A percentile compares a stretch with the other conserved stretches of the same genome.
Conservation (phyloP, 35 echinoderm and acorn worm species). For the Acanthaster planci region DNA sequence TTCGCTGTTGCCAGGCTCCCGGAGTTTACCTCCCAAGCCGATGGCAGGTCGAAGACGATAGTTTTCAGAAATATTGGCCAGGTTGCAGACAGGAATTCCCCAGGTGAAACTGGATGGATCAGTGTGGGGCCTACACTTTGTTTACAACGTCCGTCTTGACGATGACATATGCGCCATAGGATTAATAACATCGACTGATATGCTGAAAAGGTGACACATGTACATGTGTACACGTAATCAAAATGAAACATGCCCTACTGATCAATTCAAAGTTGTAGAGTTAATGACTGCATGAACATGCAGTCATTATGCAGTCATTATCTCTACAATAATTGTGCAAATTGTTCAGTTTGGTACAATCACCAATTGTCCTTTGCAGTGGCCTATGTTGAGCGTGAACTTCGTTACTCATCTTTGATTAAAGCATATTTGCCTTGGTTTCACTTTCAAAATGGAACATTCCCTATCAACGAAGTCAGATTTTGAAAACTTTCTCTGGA, state of each 20-base stretch:
- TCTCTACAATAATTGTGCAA: too few species aligned
- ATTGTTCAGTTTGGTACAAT: too few species aligned
- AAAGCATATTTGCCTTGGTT: too few species aligned
- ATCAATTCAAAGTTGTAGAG: not conserved
- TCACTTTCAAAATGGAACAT: too few species aligned
- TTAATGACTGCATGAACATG: not conserved
- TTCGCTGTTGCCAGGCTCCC: not conserved
- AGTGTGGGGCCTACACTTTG: not conserved
- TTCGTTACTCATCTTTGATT: too few species aligned
- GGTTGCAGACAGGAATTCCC: constrained; percentile 5
- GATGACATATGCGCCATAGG: not conserved
- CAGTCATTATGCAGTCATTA: too few species aligned
- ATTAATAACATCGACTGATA: not conserved
- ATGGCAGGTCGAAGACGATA: not conserved
- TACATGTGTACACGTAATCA: not conserved
- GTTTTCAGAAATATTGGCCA: constrained; percentile 1
- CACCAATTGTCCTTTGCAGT: too few species aligned
- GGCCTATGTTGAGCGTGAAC: too few species aligned
- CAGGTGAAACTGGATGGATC: not conserved
- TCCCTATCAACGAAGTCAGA: too few species aligned
- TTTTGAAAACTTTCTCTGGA: too few species aligned
- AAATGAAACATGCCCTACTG: not conserved
- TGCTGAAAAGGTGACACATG: not conserved
- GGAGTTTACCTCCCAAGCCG: not conserved
- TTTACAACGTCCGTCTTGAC: not conserved